Conservation (phyloP, 2,113 vertebrate species). For the Pipa parva region DNA sequence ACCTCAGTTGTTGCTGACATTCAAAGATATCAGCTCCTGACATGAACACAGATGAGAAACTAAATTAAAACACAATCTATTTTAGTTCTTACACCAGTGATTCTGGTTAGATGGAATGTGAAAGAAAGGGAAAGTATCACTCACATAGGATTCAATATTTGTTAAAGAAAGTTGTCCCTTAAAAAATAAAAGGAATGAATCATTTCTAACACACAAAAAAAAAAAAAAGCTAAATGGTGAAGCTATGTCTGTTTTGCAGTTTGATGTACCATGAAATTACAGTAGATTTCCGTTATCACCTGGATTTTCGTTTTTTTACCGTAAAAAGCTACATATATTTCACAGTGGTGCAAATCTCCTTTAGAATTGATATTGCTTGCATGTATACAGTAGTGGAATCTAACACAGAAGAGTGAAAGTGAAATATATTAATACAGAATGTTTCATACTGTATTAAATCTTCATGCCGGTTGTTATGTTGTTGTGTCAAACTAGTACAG, state of each 20-base stretch:
- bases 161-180: constrained; percentile 1
- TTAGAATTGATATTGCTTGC: not conserved
- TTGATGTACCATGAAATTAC: constrained; percentile 21
- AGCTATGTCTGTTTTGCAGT: constrained; percentile 13
- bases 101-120: not conserved
- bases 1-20: not conserved
- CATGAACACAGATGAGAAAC: constrained; percentile 16
- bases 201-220: not conserved
- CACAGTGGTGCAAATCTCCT: no score
- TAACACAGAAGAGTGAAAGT: no score
- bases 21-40: constrained; percentile 14
- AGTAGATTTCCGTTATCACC: constrained; percentile 2
- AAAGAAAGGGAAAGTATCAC: not conserved
- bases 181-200: constrained; percentile 7
- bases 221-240: constrained; percentile 8
- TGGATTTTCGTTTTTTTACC: not conserved
- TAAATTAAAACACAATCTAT: constrained; percentile 16
- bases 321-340: constrained; percentile 7
- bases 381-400: no score
- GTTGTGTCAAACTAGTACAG: no score
- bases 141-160: not conserved
- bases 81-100: not conserved
- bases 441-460: no score
- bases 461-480: no score
- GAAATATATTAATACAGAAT: no score